Conservation (phyloP, 2,888 invertebrate genomes). For the Cepaea hortensis region DNA sequence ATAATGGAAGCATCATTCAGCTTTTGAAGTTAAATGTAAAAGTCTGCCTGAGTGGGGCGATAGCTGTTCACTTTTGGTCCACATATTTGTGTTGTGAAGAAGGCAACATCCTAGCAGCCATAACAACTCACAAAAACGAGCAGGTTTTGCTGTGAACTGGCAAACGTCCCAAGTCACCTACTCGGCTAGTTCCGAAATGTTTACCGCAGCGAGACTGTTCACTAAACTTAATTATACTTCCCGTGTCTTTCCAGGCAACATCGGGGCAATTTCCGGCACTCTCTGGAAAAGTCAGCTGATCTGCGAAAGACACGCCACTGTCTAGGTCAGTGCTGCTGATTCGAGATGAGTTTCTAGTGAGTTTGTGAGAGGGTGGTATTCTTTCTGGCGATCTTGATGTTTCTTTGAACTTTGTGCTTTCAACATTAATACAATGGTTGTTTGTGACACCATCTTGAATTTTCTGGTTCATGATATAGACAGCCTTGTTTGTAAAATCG, state of each 20-base stretch:
- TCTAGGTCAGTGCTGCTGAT: not conserved
- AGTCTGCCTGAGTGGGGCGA: no score
- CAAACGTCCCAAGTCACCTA: not conserved
- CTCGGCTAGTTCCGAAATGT: not conserved
- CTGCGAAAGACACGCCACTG: not conserved
- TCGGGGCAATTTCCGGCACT: not conserved
- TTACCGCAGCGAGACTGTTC: not conserved
- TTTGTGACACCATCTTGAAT: not conserved
- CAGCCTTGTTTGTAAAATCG: slow-evolving; percentile 7
- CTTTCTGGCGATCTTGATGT: not conserved
- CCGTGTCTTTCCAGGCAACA: not conserved
- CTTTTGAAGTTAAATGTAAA: no score
- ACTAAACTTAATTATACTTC: not conserved
- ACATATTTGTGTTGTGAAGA: no score
- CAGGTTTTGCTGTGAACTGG: slow-evolving; percentile 29
- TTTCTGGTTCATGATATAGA: not conserved
- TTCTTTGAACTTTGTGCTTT: not conserved
- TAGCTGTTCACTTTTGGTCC: no score
- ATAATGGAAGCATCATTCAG: no score
- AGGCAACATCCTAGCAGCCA: no score
- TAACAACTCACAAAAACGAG: not conserved
- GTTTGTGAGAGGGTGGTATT: not conserved
- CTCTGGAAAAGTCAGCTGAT: not conserved
- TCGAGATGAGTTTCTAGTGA: not conserved
- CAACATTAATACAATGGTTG: not conserved